Evolutionary conservation across 1,140 invertebrate species (phyloP).

Genomic region (Anoplolepis gracilipes): DNA sequence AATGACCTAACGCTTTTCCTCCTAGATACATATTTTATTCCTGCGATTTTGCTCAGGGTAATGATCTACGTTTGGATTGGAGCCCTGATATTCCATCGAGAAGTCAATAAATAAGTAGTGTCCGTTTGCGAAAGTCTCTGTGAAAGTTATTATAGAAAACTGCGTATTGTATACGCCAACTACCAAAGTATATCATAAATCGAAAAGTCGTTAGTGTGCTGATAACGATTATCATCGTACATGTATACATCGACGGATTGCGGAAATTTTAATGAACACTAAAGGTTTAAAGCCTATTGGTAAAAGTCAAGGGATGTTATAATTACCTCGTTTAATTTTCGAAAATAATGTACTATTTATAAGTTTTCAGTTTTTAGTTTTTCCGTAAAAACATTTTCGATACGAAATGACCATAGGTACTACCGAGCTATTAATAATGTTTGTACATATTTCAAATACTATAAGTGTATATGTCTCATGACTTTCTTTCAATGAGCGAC

Average conservation of each 20-base stretch:
- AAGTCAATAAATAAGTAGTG: conserved; percentile 70
- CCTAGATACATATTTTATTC: conserved; percentile 65
- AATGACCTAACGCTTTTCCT: conserved; percentile 58
- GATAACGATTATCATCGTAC: conserved; percentile 72
- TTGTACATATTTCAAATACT: conserved; percentile 73
- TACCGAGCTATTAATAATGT: conserved; percentile 69
- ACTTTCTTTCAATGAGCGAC: conserved; percentile 66
- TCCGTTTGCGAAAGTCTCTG: conserved; percentile 73
- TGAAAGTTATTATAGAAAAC: conserved; percentile 76
- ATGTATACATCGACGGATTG: conserved; percentile 78
- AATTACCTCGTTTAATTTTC: conserved; percentile 71
- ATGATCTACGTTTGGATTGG: conserved; percentile 75
- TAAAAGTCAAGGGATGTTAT: conserved; percentile 68
- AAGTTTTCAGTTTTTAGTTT: conserved; percentile 61
- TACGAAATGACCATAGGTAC: conserved; percentile 59
- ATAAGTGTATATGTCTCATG: conserved; percentile 68
- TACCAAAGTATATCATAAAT: conserved; percentile 77
- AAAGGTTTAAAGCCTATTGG: conserved; percentile 64
- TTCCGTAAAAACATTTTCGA: conserved; percentile 44
- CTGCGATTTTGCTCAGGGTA: conserved; percentile 70
- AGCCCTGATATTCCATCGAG: conserved; percentile 75
- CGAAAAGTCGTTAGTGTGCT: conserved; percentile 70
- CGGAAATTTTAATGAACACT: conserved; percentile 80
- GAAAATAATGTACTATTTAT: conserved; percentile 63
- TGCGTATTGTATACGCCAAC: conserved; percentile 76